Percentiles rank a stretch among this genome's conserved stretches.
These are phyloP conservation scores for Gila robusta DNA, from an alignment of 2,797 vertebrate species.

Conservation along the genomic window DNA sequence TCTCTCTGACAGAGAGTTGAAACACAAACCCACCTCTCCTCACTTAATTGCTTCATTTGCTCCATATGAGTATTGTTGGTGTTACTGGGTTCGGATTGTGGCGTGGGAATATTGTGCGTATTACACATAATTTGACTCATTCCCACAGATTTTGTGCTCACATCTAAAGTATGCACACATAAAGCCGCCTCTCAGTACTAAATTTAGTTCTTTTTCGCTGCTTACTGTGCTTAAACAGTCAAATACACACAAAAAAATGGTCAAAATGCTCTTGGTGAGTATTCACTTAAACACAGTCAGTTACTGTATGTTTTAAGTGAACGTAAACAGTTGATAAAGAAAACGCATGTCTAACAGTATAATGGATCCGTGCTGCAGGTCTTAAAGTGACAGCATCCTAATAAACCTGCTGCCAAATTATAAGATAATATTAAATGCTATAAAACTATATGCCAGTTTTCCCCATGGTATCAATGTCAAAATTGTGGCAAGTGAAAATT, in stretches of 20 bases:
- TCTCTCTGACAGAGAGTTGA: neutral
- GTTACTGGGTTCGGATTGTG: neutral
- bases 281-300: neutral
- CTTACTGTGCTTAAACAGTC: neutral
- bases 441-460: neutral
- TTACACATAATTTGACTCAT: neutral
- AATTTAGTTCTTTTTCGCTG: accelerated
- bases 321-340: too few relatives aligned
- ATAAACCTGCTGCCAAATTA: neutral
- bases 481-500: too few relatives aligned
- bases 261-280: neutral
- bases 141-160: neutral
- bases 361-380: neutral
- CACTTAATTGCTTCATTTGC: neutral
- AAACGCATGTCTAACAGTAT: neutral
- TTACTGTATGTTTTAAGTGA: too few relatives aligned
- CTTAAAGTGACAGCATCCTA: neutral
- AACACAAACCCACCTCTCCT: neutral
- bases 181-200: too few relatives aligned
- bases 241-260: neutral
- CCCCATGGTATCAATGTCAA: too few relatives aligned
- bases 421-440: too few relatives aligned
- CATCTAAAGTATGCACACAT: neutral
- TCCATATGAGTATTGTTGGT: neutral
- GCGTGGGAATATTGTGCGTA: neutral